Conservation (phyloP, 2,797 vertebrate genomes). For the Lepidocolaptes lacrymiger region DNA sequence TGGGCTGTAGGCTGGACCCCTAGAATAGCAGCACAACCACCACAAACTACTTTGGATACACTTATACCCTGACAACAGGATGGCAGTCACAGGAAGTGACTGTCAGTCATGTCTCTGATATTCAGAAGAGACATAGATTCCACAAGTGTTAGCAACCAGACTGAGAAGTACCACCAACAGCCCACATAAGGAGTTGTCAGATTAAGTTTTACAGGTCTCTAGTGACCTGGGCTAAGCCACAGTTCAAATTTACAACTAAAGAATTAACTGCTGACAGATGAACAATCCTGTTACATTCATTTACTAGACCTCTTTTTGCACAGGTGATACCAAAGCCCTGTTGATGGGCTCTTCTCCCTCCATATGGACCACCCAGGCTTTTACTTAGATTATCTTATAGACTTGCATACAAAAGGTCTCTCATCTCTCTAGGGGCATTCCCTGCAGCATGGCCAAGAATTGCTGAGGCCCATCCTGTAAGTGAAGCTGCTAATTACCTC, state of each 20-base stretch:
- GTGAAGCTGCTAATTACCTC: slow-evolving; percentile 80
- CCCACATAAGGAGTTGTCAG: not conserved
- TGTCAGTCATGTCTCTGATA: not conserved
- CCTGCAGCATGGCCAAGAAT: not conserved
- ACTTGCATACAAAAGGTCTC: not conserved
- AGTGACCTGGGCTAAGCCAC: not conserved
- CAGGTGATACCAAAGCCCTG: not conserved
- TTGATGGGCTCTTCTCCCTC: not conserved
- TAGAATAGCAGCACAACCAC: not conserved
- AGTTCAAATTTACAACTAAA: not conserved
- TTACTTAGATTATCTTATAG: not conserved
- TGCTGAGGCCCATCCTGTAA: not conserved
- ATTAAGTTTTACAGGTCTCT: not conserved
- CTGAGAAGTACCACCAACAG: not conserved
- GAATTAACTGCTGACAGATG: not conserved
- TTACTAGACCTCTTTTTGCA: not conserved
- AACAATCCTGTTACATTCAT: not conserved
- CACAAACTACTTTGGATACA: not conserved
- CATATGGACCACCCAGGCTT: not conserved
- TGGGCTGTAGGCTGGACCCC: not conserved
- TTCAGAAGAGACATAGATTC: not conserved
- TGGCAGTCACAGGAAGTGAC: not conserved
- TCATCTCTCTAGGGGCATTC: not conserved
- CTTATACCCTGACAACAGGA: not conserved
- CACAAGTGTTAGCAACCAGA: not conserved